phyloP scores from a whole-genome alignment of 2,113 vertebrate species.

The Chloropsis hardwickii region DNA sequence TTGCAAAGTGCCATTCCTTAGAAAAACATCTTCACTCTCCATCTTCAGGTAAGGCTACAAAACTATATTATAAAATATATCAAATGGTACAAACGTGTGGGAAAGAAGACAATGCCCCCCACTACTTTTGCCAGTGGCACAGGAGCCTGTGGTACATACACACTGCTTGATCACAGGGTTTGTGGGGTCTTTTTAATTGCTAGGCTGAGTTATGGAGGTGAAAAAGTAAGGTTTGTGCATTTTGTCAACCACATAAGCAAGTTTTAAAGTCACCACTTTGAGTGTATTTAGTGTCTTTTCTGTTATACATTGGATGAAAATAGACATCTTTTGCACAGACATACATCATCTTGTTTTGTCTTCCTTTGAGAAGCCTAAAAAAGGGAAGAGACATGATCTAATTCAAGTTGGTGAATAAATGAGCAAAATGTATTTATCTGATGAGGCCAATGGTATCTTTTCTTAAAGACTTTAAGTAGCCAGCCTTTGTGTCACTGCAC shows the following conservation, averaged over 20 bases:
- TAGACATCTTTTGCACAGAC: background rate
- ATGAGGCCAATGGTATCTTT: background rate
- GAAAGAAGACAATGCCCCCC: rapidly evolving
- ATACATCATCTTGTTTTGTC: background rate
- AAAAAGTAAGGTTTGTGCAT: background rate
- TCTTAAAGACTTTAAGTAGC: background rate
- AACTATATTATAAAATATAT: background rate
- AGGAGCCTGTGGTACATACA: background rate
- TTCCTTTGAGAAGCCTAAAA: background rate
- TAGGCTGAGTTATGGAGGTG: background rate
- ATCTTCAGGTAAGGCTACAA: background rate
- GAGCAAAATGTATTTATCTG: background rate
- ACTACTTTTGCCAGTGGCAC: background rate
- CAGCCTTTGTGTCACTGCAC: background rate
- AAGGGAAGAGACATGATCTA: background rate
- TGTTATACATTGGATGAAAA: background rate
- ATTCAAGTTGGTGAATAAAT: background rate
- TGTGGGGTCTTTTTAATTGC: background rate
- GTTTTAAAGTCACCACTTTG: background rate
- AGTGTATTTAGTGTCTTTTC: background rate
- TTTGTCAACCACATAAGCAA: background rate
- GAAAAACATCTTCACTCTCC: background rate
- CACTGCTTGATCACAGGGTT: background rate
- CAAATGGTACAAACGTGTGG: rapidly evolving
- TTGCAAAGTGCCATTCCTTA: background rate